phyloP scores from a whole-genome alignment of 2,888 invertebrate species.

The Vandiemenella viatica region DNA sequence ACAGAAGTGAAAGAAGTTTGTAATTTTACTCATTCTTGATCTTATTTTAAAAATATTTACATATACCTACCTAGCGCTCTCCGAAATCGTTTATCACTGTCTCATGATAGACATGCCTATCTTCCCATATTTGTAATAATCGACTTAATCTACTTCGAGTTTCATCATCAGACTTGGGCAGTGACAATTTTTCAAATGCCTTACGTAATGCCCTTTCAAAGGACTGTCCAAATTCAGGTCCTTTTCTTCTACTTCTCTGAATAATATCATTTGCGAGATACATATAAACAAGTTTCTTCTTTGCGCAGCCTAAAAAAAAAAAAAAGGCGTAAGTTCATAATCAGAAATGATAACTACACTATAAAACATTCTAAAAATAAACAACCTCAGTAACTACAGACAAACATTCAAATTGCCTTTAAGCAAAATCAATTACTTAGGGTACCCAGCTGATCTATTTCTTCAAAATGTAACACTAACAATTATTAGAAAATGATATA shows the following conservation, averaged over 20 bases:
- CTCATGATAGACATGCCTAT: neutral
- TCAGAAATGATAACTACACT: neutral
- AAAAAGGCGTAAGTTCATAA: neutral
- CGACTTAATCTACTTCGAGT: neutral
- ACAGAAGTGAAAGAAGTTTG: too few species aligned
- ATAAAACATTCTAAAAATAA: neutral
- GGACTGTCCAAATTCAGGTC: conserved; percentile 68
- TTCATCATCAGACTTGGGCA: neutral
- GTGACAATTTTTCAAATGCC: neutral
- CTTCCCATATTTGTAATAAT: neutral
- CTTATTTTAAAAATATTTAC: too few species aligned
- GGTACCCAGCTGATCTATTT: neutral
- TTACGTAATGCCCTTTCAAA: neutral
- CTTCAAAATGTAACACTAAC: neutral
- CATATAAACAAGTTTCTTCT: conserved; percentile 72
- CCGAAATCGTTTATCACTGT: neutral
- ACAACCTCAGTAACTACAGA: neutral
- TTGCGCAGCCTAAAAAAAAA: neutral
- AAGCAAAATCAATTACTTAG: neutral
- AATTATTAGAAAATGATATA: neutral
- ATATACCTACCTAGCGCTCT: too few species aligned
- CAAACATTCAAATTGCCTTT: neutral
- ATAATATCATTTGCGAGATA: conserved; percentile 98
- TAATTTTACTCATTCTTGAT: too few species aligned
- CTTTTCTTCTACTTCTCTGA: conserved; percentile 95